Base-by-base conservation (phyloP, 2,888 invertebrate genomes). In the Caenorhabditis sp. region DNA sequence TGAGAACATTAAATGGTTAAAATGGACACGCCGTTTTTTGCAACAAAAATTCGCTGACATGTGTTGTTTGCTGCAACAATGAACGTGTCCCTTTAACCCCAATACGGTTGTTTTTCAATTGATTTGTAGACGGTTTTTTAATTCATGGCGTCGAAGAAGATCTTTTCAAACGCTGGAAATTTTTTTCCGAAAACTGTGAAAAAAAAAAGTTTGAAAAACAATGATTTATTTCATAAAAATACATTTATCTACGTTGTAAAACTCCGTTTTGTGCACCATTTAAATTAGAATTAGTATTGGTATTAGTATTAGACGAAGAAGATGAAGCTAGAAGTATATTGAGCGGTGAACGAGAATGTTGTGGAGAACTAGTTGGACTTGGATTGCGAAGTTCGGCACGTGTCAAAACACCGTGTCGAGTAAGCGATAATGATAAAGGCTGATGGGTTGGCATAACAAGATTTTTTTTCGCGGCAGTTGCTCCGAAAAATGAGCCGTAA, bases 261-360 rank as follows among this genome's bases (percentile, higher is more conserved):
- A 73, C 73, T 31, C 73, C 73, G 56, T 66, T 61, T 54, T 59
- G 64, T 65, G 72, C 63, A 62, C 68, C 67, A 53, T 63, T 60
- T 67, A 43, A 10, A 43, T 7, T 43, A 43, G n/a, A n/a, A n/a
- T n/a, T n/a, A n/a, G n/a, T n/a, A n/a, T n/a, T n/a, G n/a, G 36
- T 36, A 36, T 66, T 67, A 59, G 53, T 54, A 36, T 58, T 59
- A 49, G 31, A 8, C 36, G 56, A 58, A 31, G 68, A 58, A 4
- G 72, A 67, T 12, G 67, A 14, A 43, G 21, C 1, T 63, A 67
- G 10, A 67, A 26, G 4, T 31, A 31, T 1, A 61, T 63, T 58
- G 36, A 58, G n/a, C 14, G 31, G 36, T 23, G 62, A 53, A 59
- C 63, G 63, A 0, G 60, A 59, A 43, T 71, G 70, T 63, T 71